Base-by-base conservation (phyloP, 2,113 vertebrate species). In the Corythoichthys intestinalis region DNA sequence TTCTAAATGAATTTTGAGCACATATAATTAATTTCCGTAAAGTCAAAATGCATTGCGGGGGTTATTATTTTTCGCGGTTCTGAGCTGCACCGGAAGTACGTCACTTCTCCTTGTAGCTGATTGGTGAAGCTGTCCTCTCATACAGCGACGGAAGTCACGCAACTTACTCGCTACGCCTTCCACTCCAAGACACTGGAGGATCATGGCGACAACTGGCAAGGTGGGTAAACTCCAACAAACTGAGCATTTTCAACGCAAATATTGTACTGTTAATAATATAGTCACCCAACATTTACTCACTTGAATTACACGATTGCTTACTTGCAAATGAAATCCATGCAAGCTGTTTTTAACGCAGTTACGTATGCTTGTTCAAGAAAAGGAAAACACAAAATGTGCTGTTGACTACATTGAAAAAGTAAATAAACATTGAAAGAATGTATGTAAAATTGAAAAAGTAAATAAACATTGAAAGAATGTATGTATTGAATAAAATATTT, bases 121-220 rank as follows among this genome's bases (percentile, higher is more conserved):
- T 89, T 88, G 88, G 88, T 65, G 70, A 0, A 6, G 2, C 12
- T 7, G 0, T 39, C 66, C 58, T 76, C 13, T 64, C 78, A 76
- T 74, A 69, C 74, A 76, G 72, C 58, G 10, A 4, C 49, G 44
- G 37, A 44, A 44, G 6, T 44, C 20, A 28, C n/a, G 20, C 20
- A 28, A 28, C 20, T 28, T 28, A 28, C 41, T 44, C 6, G 41
- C 9, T 5, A 52, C 0, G 7, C 49, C 39, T 37, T 66, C 38
- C 14, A 17, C 13, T 47, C 0, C 35, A 47, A 71, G 48, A 34
- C 61, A 15, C 10, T 13, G 12, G 2, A 48, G 61, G 1, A 85
- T 75, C 79, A 93, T 93, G 92, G 89, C 87, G 67, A 91, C 92
- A 46, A 83, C 75, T 64, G 91, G 90, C 0, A 70, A 91, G 87